Conservation (phyloP, 2,888 invertebrate species). For the Hemaris fuciformis region DNA sequence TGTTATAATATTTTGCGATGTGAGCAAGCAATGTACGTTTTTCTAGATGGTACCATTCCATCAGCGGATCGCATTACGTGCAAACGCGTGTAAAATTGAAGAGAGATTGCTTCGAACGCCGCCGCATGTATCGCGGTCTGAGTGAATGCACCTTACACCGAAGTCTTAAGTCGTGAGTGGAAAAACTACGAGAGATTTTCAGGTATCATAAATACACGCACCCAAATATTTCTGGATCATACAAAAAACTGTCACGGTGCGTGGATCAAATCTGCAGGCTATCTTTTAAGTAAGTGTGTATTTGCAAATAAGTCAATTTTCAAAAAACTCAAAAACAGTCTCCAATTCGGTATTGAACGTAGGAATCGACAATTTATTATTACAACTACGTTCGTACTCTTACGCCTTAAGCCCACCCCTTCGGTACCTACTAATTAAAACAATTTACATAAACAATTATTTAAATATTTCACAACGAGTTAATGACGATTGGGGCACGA, state of each 20-base stretch:
- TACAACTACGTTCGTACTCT: no score
- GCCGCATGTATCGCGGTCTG: slow-evolving; percentile 37
- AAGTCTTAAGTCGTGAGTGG: slow-evolving; percentile 27
- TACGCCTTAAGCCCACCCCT: neutral
- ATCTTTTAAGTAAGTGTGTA: no score
- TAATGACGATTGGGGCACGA: neutral
- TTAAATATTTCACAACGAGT: neutral
- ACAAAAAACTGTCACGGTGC: no score
- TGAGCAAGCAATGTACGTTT: slow-evolving; percentile 30
- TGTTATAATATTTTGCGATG: neutral
- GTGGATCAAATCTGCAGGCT: no score
- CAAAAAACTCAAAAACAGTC: no score
- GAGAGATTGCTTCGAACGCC: slow-evolving; percentile 64
- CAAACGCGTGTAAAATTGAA: slow-evolving; percentile 76
- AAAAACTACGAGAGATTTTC: no score
- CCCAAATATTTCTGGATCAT: no score
- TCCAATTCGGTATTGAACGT: no score
- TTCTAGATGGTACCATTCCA: slow-evolving; percentile 36
- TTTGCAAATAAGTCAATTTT: no score
- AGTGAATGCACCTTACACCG: slow-evolving; percentile 40
- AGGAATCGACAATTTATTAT: no score
- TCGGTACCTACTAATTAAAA: neutral
- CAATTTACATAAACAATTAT: neutral
- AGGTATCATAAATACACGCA: no score
- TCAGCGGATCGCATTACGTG: slow-evolving; percentile 63